phyloP scores from a whole-genome alignment of 2,113 vertebrate species.

The Entelurus aequoreus region DNA sequence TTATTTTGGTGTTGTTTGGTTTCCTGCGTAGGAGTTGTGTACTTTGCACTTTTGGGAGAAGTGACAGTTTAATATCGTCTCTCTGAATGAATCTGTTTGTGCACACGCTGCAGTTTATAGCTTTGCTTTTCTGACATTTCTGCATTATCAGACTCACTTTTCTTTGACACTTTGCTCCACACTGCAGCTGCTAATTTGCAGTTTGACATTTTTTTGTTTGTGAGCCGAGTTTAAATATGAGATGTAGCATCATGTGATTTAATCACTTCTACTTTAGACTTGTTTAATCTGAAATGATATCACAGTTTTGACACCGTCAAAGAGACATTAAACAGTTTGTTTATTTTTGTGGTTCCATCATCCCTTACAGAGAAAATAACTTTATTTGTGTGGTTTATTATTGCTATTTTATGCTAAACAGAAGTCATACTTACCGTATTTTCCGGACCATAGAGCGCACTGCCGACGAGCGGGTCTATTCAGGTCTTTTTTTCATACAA shows the following conservation, averaged over 20 bases:
- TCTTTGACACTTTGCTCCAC: background rate
- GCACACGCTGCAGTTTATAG: background rate
- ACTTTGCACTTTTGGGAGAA: conserved; percentile 20
- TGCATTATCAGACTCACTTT: conserved; percentile 2
- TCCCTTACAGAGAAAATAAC: background rate
- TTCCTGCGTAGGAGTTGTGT: background rate
- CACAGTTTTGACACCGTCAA: background rate
- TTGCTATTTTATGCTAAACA: no score
- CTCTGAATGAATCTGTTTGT: conserved; percentile 3
- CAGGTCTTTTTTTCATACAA: no score
- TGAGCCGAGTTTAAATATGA: background rate
- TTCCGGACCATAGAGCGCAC: no score
- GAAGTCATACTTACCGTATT: no score
- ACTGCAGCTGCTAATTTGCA: background rate
- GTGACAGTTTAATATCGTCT: conserved; percentile 7
- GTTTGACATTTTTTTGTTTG: background rate
- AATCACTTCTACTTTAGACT: background rate
- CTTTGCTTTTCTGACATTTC: background rate
- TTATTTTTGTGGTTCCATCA: background rate
- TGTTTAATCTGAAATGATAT: background rate
- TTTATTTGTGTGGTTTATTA: background rate
- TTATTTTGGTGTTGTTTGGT: no score
- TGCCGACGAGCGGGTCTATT: no score
- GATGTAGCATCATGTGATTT: background rate
- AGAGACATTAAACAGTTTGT: background rate